phyloP scores from a whole-genome alignment of 2,113 vertebrate species.

The Panthera leo region DNA sequence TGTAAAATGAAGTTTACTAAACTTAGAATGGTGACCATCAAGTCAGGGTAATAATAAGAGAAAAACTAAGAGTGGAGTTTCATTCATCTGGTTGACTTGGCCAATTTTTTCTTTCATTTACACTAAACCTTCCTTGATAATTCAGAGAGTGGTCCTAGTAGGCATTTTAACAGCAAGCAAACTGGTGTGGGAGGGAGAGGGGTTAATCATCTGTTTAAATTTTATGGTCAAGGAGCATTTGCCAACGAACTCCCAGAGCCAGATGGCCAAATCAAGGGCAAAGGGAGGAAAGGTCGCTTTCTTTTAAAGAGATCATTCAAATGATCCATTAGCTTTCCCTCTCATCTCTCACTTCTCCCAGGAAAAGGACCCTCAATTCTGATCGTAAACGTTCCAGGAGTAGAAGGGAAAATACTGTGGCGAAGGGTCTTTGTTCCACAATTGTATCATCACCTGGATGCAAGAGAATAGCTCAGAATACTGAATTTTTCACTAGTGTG shows the following conservation, averaged over 20 bases:
- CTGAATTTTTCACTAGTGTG: background rate
- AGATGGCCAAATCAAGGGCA: constrained; percentile 53
- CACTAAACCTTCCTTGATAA: background rate
- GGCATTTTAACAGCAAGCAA: constrained; percentile 32
- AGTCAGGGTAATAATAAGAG: background rate
- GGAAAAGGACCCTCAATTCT: background rate
- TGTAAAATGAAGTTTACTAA: background rate
- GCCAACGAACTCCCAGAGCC: constrained; percentile 44
- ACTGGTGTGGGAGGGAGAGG: background rate
- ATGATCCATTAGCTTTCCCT: background rate
- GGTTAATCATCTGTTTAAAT: constrained; percentile 41
- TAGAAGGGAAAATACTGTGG: background rate
- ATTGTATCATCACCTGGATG: background rate
- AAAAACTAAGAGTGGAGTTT: background rate
- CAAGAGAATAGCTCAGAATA: background rate
- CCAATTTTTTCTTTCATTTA: background rate
- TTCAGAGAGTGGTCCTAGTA: background rate
- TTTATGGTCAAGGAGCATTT: constrained; percentile 37
- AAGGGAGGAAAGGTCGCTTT: constrained; percentile 16
- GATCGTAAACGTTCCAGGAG: background rate
- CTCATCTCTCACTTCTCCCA: background rate
- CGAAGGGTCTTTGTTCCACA: background rate
- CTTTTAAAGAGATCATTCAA: constrained; percentile 40
- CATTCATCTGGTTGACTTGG: constrained; percentile 1
- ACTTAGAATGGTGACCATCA: background rate